Percentiles rank a stretch among this genome's conserved stretches.
Evolutionary conservation across 2,888 invertebrate species (phyloP).

Genomic region (Ochlodes sylvanus): DNA sequence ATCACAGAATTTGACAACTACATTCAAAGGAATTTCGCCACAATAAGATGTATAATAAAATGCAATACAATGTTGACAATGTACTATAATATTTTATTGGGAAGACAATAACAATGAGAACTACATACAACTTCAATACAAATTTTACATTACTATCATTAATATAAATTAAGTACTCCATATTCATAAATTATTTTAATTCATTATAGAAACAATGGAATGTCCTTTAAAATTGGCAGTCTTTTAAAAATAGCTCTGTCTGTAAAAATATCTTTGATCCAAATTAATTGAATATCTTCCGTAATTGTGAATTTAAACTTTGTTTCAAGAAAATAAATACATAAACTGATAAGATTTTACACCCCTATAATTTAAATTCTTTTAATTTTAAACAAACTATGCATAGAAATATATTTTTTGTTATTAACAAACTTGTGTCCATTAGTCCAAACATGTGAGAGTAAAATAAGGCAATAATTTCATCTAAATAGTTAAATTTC

Average conservation of each 20-base stretch:
- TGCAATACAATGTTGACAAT: conserved; percentile 21
- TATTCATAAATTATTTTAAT: conserved; percentile 39
- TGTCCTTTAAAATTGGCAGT: conserved; percentile 52
- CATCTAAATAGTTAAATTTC: conserved; percentile 55
- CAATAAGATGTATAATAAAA: conserved; percentile 3
- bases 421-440: not conserved
- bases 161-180: conserved; percentile 60
- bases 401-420: not conserved
- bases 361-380: not conserved
- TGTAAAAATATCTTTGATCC: not conserved
- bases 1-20: too few relatives aligned
- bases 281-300: not conserved
- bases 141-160: conserved; percentile 55
- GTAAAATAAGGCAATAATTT: not conserved
- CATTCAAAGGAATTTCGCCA: too few relatives aligned
- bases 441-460: not conserved
- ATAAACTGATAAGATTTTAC: not conserved
- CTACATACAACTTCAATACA: conserved; percentile 43
- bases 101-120: conserved; percentile 40
- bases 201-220: conserved; percentile 60
- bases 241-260: conserved; percentile 31
- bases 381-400: not conserved
- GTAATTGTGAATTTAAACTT: not conserved
- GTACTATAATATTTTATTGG: conserved; percentile 11
- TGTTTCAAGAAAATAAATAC: conserved; percentile 1